Percentiles rank a stretch among this genome's conserved stretches.
Conservation (phyloP, 2,888 invertebrate species). For the Minunthozetes semirufus region DNA sequence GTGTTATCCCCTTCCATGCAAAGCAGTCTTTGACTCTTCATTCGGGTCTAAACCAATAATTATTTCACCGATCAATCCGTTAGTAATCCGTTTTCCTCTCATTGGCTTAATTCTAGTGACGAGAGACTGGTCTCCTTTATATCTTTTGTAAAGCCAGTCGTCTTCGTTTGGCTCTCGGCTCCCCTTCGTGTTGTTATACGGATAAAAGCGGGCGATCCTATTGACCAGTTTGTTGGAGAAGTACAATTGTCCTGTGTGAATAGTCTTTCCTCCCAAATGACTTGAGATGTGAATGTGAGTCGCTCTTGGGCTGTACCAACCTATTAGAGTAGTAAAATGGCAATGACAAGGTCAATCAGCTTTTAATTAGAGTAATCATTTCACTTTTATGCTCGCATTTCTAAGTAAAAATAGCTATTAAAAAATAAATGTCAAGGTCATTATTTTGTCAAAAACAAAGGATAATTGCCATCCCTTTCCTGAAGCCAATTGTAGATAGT, state of each 20-base stretch:
- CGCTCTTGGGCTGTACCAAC: conserved; percentile 30
- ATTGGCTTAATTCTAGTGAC: conserved; percentile 11
- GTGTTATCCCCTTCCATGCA: neutral
- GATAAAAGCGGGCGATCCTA: neutral
- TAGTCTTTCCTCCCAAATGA: conserved; percentile 27
- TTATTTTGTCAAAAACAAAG: too few species aligned
- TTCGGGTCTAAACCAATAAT: conserved; percentile 31
- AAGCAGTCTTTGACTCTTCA: neutral
- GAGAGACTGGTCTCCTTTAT: conserved; percentile 14
- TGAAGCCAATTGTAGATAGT: too few species aligned
- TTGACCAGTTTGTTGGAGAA: conserved; percentile 19
- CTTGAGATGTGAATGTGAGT: conserved; percentile 31
- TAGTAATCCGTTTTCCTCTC: neutral
- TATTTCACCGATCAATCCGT: conserved; percentile 29
- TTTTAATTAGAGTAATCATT: neutral
- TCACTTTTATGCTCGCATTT: too few species aligned
- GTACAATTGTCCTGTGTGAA: conserved; percentile 31
- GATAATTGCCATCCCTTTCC: too few species aligned
- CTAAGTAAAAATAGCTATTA: neutral
- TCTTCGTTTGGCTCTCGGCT: neutral
- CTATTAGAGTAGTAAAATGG: too few species aligned
- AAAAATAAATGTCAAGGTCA: too few species aligned
- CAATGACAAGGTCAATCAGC: too few species aligned
- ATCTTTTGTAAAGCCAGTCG: conserved; percentile 22
- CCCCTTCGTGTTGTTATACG: conserved; percentile 18